Evolutionary conservation across 2,113 vertebrate genomes (phyloP).

Genomic region (Seriola aureovittata): DNA sequence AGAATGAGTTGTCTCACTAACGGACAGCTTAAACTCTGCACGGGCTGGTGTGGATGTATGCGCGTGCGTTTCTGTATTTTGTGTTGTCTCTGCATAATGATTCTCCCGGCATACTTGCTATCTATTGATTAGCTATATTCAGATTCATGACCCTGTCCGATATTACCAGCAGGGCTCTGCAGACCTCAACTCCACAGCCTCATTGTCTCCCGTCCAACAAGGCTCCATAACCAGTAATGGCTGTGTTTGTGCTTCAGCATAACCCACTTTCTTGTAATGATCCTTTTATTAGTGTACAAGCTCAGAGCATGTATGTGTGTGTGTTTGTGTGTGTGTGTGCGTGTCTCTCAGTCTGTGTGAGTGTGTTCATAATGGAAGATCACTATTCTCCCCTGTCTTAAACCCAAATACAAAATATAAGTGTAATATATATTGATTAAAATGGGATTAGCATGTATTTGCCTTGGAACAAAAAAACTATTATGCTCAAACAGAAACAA

Average conservation of each 20-base stretch:
- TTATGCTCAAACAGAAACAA: constrained; percentile 2
- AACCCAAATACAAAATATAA: constrained; percentile 23
- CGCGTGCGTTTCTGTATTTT: background rate
- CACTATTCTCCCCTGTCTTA: constrained; percentile 15
- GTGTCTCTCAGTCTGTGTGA: constrained; percentile 3
- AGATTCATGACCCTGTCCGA: constrained; percentile 49
- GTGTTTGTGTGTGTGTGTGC: background rate
- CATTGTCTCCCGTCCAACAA: constrained; percentile 40
- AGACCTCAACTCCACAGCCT: constrained; percentile 49
- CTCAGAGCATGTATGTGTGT: constrained; percentile 16
- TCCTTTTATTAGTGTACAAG: constrained; percentile 62
- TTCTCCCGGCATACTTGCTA: constrained; percentile 40
- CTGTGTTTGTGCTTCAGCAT: constrained; percentile 61
- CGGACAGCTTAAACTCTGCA: constrained; percentile 47
- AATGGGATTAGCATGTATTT: constrained; percentile 44
- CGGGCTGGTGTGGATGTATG: constrained; percentile 30
- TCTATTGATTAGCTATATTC: constrained; percentile 66
- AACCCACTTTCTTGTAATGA: constrained; percentile 69
- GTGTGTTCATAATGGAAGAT: constrained; percentile 29
- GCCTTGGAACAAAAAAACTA: constrained; percentile 11
- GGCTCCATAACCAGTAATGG: constrained; percentile 61
- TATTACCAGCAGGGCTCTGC: constrained; percentile 29
- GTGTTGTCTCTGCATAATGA: constrained; percentile 43
- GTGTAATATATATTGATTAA: constrained; percentile 21
- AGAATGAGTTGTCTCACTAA: constrained; percentile 59